phyloP scores from a whole-genome alignment of 2,113 vertebrate genomes.

The Pungitius pungitius region DNA sequence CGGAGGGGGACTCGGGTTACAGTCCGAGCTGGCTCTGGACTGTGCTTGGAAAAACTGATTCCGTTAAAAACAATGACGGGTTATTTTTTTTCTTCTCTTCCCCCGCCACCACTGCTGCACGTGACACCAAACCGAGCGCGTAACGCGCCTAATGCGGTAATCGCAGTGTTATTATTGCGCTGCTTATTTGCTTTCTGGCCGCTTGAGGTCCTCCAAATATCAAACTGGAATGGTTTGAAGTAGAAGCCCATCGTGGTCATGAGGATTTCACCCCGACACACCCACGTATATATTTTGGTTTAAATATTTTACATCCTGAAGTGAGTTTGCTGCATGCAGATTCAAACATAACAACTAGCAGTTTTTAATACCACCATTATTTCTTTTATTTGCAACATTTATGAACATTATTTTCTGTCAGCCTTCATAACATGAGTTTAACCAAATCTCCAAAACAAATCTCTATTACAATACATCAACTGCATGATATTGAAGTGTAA shows the following conservation, averaged over 20 bases:
- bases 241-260: not conserved
- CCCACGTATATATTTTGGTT: not conserved
- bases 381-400: constrained; percentile 5
- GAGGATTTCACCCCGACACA: not conserved
- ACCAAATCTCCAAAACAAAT: not conserved
- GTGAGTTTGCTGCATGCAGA: not conserved
- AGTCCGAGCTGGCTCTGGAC: not conserved
- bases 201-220: constrained; percentile 6
- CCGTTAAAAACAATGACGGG: not conserved
- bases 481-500: not conserved
- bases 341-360: not conserved
- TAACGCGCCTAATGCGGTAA: not conserved
- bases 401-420: not conserved
- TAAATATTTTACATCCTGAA: not conserved
- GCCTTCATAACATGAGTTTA: not conserved
- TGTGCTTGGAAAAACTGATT: not conserved
- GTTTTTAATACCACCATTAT: not conserved
- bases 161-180: not conserved
- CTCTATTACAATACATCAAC: not conserved
- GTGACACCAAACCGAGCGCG: not conserved
- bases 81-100: not conserved
- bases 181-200: not conserved
- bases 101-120: not conserved
- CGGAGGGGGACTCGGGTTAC: not conserved
- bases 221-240: not conserved